Percentiles rank a stretch among this genome's conserved stretches.
Conservation (phyloP, 2,113 vertebrate species). For the Ailuropoda melanoleuca region DNA sequence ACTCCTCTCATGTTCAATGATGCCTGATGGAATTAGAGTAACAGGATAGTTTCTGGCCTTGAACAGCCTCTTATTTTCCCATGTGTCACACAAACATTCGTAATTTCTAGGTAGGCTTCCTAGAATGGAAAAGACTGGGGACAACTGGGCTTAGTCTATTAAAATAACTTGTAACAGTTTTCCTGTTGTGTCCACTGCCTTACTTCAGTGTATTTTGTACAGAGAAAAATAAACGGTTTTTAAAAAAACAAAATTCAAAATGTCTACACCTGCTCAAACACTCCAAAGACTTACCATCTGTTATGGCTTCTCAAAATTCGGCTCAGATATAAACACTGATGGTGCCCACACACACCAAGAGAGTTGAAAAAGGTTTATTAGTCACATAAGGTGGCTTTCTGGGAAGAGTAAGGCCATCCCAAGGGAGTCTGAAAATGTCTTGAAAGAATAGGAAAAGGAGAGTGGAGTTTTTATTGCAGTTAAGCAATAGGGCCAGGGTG, state of each 20-base stretch:
- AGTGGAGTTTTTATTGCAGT: background rate
- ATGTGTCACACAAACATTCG: background rate
- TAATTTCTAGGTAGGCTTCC: background rate
- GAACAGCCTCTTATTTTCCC: background rate
- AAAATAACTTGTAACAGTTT: background rate
- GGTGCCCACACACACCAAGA: rapidly evolving
- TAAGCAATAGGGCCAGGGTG: too few relatives aligned
- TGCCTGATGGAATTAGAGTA: background rate
- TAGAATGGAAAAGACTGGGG: background rate
- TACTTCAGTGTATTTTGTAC: background rate
- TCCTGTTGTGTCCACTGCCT: background rate
- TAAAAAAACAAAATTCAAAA: background rate
- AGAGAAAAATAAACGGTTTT: background rate
- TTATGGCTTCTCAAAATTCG: background rate
- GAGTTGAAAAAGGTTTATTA: background rate
- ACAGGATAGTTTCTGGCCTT: background rate
- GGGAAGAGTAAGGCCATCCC: background rate
- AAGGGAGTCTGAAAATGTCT: background rate
- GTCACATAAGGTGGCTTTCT: background rate
- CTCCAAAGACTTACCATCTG: background rate
- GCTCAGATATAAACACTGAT: background rate
- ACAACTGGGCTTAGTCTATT: background rate
- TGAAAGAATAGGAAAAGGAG: background rate
- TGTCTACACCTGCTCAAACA: background rate
- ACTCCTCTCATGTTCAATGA: background rate